A percentile compares a stretch with the other conserved stretches of the same genome.
phyloP scores from a whole-genome alignment of 1,140 invertebrate genomes.

The Maniola jurtina region DNA sequence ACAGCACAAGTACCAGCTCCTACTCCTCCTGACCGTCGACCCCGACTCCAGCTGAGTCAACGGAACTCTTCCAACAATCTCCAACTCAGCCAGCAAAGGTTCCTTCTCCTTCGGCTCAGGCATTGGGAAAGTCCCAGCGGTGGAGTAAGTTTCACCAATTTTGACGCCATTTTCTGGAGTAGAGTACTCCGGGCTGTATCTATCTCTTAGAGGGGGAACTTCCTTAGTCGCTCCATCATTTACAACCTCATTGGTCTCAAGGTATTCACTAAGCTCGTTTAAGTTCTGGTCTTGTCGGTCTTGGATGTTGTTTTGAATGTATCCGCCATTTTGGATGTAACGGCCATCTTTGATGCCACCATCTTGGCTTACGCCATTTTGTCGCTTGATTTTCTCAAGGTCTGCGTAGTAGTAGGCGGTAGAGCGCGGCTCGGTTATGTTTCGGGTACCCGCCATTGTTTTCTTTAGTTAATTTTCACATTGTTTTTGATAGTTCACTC shows the following conservation, averaged over 20 bases:
- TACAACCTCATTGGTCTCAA: conserved; percentile 52
- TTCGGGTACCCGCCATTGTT: conserved; percentile 44
- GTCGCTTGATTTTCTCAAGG: conserved; percentile 60
- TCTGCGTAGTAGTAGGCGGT: conserved; percentile 76
- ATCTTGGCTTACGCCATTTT: conserved; percentile 36
- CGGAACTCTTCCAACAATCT: conserved; percentile 60
- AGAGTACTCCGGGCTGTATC: conserved; percentile 53
- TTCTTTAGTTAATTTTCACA: background rate
- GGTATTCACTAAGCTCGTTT: conserved; percentile 53
- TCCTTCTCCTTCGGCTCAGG: conserved; percentile 72
- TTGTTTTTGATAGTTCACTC: background rate
- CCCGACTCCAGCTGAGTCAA: conserved; percentile 51
- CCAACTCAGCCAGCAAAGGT: conserved; percentile 62
- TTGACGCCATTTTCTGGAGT: conserved; percentile 50
- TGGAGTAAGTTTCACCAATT: conserved; percentile 70
- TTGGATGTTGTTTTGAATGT: background rate
- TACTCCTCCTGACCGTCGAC: conserved; percentile 57
- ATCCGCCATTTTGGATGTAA: background rate
- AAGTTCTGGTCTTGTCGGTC: conserved; percentile 25
- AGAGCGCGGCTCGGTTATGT: conserved; percentile 56
- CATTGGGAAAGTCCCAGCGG: conserved; percentile 74
- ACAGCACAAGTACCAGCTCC: conserved; percentile 76
- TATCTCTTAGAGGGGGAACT: conserved; percentile 59
- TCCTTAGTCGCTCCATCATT: conserved; percentile 58
- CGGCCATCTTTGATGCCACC: conserved; percentile 10